Evolutionary conservation across 2,797 vertebrate species (phyloP), one percentile per base, ranked within the genome.

Genomic region (Remorina albescens): DNA sequence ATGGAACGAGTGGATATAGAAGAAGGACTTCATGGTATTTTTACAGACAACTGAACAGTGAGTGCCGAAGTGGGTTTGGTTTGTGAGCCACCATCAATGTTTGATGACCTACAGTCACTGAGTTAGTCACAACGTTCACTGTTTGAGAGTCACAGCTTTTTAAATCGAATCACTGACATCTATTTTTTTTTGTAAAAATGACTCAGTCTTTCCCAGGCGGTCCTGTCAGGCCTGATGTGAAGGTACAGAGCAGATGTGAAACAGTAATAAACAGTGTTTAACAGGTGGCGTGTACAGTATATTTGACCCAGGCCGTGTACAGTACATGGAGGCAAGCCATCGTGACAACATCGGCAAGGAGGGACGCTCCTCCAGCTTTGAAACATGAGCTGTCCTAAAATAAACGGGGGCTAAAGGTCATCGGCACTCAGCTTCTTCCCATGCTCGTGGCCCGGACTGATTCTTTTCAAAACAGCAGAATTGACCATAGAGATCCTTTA

Each of bases 371-470:
- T 81, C 89, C 78, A 66, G 82, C 86, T 72, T 69, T 81, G 91
- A 91, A 93, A 94, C 88, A 71, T 41, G 91, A 95, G 90, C 85
- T 32, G n/a, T 87, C 91, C 86, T 44, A 89, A 93, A 93, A 94
- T 94, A 93, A 92, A 90, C 86, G 54, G 62, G 67, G 89, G 80
- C 63, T 74, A 89, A 88, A 86, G 90, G 88, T 92, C 61, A 23
- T 69, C 70, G 55, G 8, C 46, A 5, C 37, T 67, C 32, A 34
- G 49, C 74, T 66, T 28, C 61, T 67, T 66, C 50, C 59, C 34
- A 56, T 61, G 55, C 37, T 53, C 23, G 39, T 32, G 21, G 13
- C 8, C 16, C 42, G 36, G 26, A 62, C 53, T 67, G 60, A 30
- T 37, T 30, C 37, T 54, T n/a, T n/a, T n/a, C n/a, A n/a, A n/a